Percentiles rank a stretch among this genome's conserved stretches.
Conservation (phyloP, 2,888 invertebrate genomes). For the Pyrrhia umbra region DNA sequence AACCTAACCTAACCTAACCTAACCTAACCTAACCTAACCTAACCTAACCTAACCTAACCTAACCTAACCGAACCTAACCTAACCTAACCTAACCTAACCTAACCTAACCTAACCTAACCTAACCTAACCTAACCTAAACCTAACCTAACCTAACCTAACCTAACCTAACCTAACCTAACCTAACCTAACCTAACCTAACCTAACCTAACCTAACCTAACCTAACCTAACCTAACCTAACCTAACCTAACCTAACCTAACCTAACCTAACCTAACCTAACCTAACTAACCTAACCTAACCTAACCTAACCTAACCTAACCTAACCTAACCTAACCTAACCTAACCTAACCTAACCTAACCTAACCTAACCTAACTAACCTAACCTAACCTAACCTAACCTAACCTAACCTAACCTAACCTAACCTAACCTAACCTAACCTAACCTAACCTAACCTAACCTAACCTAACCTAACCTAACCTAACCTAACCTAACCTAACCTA, state of each 20-base stretch:
- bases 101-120: constrained; percentile 12
- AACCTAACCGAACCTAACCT: constrained; percentile 27
- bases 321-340: constrained; percentile 38
- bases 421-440: constrained; percentile 47
- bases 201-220: constrained; percentile 21
- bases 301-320: constrained; percentile 29
- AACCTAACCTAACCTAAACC: constrained; percentile 14
- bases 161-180: constrained; percentile 21
- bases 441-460: constrained; percentile 48
- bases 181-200: constrained; percentile 21
- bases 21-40: constrained; percentile 33
- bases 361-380: constrained; percentile 45
- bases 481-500: constrained; percentile 45
- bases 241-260: constrained; percentile 15
- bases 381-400: constrained; percentile 43
- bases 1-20: constrained; percentile 33
- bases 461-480: constrained; percentile 50
- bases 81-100: constrained; percentile 20
- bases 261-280: constrained; percentile 51
- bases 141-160: constrained; percentile 21
- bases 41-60: constrained; percentile 32
- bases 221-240: constrained; percentile 21
- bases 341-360: constrained; percentile 37
- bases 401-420: constrained; percentile 49
- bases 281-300: constrained; percentile 42